A percentile compares a stretch with the other conserved stretches of the same genome.
phyloP scores from a whole-genome alignment of 2,113 vertebrate genomes.

The Drymodes brunneopygia region DNA sequence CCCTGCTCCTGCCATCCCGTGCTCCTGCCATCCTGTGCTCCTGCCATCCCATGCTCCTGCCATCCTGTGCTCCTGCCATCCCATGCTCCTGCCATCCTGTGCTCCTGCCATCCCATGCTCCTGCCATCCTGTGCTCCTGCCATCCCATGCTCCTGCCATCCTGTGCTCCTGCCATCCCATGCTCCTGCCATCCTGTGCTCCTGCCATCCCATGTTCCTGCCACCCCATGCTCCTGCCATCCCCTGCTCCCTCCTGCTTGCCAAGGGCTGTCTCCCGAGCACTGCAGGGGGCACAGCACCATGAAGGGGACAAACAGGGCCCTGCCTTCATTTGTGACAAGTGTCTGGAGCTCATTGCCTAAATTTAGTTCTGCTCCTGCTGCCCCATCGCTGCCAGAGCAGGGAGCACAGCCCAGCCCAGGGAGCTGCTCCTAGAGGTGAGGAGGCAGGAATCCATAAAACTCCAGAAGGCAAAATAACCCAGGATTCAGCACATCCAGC shows the following conservation, averaged over 20 bases:
- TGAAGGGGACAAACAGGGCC: accelerated
- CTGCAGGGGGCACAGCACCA: background rate
- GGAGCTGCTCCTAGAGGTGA: background rate
- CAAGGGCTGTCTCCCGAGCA: background rate
- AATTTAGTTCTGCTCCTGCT: accelerated
- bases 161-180: too few species aligned
- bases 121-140: too few species aligned
- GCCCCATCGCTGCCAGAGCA: background rate
- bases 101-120: too few species aligned
- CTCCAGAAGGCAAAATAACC: background rate
- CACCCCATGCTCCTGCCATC: background rate
- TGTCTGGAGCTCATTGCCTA: background rate
- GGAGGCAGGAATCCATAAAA: background rate
- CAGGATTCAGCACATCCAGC: background rate
- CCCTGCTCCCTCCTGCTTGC: background rate
- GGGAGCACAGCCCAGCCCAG: background rate
- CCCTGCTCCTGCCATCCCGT: background rate
- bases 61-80: accelerated
- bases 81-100: background rate
- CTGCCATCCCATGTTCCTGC: background rate
- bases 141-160: too few species aligned
- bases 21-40: too few species aligned
- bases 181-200: background rate
- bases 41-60: background rate
- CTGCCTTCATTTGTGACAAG: background rate